Conservation (phyloP, 1,140 invertebrate species). For the Pristionchus pacificus region DNA sequence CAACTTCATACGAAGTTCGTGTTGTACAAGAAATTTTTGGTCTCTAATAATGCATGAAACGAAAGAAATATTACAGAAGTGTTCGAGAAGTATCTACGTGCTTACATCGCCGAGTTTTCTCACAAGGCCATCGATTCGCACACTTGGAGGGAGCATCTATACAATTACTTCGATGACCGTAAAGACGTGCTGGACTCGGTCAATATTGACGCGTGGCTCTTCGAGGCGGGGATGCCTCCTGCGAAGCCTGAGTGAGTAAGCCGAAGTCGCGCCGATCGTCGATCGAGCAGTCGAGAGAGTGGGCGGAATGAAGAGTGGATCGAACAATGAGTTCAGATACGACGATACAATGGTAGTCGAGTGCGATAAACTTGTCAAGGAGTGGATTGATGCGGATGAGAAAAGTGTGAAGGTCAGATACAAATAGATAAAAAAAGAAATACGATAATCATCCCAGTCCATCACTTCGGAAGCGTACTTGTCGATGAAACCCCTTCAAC, state of each 20-base stretch:
- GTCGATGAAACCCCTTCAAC: slow-evolving; percentile 68
- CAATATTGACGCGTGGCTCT: slow-evolving; percentile 82
- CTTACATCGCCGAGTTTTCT: slow-evolving; percentile 77
- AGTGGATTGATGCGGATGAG: slow-evolving; percentile 63
- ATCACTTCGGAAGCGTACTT: slow-evolving; percentile 64
- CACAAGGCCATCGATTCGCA: slow-evolving; percentile 77
- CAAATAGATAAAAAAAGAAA: too few species aligned
- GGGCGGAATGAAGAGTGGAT: too few species aligned
- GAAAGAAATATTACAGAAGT: too few species aligned
- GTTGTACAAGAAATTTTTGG: too few species aligned
- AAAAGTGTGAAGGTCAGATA: slow-evolving; percentile 41
- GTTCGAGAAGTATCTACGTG: slow-evolving; percentile 79
- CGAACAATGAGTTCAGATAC: too few species aligned
- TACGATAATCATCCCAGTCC: slow-evolving; percentile 32
- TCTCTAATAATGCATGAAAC: too few species aligned
- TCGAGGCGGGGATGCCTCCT: slow-evolving; percentile 77
- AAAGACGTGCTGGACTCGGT: slow-evolving; percentile 62
- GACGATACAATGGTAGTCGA: slow-evolving; percentile 69
- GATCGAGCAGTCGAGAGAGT: too few species aligned
- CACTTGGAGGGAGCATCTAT: slow-evolving; percentile 74
- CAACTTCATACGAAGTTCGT: too few species aligned
- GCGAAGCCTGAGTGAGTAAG: slow-evolving; percentile 77
- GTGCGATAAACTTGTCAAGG: slow-evolving; percentile 65
- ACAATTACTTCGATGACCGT: slow-evolving; percentile 71
- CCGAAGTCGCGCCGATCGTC: too few species aligned